Base-by-base conservation (phyloP, 2,113 vertebrate genomes). In the Syngnathoides biaculeatus region DNA sequence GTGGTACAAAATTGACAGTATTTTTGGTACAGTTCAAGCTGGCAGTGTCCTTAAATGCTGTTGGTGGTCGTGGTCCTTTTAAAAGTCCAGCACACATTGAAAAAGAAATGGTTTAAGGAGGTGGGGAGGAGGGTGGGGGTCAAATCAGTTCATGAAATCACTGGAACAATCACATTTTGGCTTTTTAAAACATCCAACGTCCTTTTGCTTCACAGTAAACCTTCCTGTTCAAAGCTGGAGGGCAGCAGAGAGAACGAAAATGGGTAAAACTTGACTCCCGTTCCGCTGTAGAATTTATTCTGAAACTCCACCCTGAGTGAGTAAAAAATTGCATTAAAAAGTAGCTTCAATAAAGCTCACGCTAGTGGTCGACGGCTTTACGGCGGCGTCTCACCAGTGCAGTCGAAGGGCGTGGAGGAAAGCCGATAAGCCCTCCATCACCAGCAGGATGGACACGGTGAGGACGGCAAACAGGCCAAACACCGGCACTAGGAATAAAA, bases 371-470 rank as follows among this genome's bases (percentile, higher is more conserved):
- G 48, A 1, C 24, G 43, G 48, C 22, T 9, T 5, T 24, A 14
- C 73, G 2, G 26, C 8, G 43, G 13, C 15, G 20, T 86, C 90
- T 74, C 80, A 99, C 97, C 97, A 99, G 81, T 99, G 97, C 74
- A 99, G 92, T 48, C 97, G 93, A 69, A 98, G 91, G 5, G 97
- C 97, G 4, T 99, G 97, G 40, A 99, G 95, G 79, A 99, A 99
- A 2, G 97, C 97, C 65, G 97, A 98, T n/a, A 99, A 93, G 1
- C 97, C 97, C 83, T 99, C 97, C 97, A 99, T 98, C 69, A 98
- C 67, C 74, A 99, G 79, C 26, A 99, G 94, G 90, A 99, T 98
- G 79, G 90, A 93, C 72, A 98, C 83, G 0, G 97, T 99, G 60
- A 99, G 79, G 39, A 93, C 87, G 1, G 92, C 93, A 80, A 99